Evolutionary conservation across 2,797 vertebrate species (phyloP).

Genomic region (Sciurus vulgaris): DNA sequence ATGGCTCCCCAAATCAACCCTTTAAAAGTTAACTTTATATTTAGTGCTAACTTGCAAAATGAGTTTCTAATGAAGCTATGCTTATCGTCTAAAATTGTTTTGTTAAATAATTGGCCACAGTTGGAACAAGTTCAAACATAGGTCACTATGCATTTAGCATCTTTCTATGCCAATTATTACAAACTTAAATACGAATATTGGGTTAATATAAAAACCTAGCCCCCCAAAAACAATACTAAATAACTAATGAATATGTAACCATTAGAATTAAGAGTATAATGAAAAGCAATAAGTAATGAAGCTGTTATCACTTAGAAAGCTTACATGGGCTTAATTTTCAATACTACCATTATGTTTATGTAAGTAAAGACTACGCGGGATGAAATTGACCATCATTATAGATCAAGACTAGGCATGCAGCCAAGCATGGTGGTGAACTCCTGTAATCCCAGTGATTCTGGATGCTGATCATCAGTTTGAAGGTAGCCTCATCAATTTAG

Average conservation of each 20-base stretch:
- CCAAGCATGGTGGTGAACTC: too few species aligned
- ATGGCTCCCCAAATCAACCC: background rate
- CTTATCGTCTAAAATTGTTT: background rate
- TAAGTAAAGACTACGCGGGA: background rate
- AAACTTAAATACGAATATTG: background rate
- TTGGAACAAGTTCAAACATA: background rate
- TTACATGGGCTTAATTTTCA: background rate
- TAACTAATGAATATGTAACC: background rate
- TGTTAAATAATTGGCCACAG: background rate
- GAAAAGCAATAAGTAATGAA: background rate
- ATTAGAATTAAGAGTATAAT: background rate
- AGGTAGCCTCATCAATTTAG: too few species aligned
- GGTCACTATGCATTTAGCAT: background rate
- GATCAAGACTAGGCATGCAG: too few species aligned
- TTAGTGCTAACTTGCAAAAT: slow-evolving; percentile 14
- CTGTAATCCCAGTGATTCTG: too few species aligned
- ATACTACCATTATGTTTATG: background rate
- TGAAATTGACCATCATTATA: too few species aligned
- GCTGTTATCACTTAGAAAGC: background rate
- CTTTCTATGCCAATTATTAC: background rate
- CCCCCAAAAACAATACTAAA: background rate
- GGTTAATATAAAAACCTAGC: background rate
- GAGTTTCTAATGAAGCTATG: background rate
- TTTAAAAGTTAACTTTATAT: slow-evolving; percentile 44
- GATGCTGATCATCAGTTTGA: too few species aligned